Conservation (phyloP, 2,797 vertebrate species). For the Alfaro cultratus region DNA sequence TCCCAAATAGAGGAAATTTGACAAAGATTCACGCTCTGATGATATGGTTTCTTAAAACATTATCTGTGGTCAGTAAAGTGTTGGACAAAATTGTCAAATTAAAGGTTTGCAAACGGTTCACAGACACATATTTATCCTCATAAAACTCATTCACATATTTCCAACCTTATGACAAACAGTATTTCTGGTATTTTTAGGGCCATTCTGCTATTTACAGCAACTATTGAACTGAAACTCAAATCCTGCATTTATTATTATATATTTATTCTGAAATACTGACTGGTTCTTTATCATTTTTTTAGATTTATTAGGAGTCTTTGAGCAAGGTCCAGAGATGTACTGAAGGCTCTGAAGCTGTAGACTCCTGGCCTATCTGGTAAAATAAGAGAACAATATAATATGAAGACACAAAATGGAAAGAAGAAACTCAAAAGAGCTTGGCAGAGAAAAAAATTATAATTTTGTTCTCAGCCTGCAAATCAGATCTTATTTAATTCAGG, state of each 20-base stretch:
- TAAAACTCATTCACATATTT: not conserved
- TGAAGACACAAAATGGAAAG: not conserved
- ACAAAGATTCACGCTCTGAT: not conserved
- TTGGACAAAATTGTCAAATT: not conserved
- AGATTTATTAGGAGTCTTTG: no score
- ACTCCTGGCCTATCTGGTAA: not conserved
- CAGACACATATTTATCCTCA: not conserved
- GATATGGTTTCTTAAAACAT: not conserved
- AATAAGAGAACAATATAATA: not conserved
- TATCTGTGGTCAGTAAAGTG: not conserved
- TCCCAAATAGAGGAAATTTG: not conserved
- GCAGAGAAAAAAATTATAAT: not conserved
- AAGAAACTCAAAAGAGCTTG: not conserved
- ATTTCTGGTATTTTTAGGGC: not conserved
- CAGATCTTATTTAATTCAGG: not conserved
- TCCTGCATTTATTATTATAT: not conserved
- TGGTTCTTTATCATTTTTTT: not conserved
- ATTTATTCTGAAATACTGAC: not conserved
- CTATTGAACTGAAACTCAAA: not conserved
- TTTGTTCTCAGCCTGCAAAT: not conserved
- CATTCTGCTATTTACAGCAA: not conserved
- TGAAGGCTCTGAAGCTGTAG: not conserved
- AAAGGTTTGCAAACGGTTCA: not conserved
- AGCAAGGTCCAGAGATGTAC: no score
- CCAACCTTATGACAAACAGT: not conserved